Base-by-base conservation (phyloP, 2,113 vertebrate genomes). In the Lasiurus borealis region DNA sequence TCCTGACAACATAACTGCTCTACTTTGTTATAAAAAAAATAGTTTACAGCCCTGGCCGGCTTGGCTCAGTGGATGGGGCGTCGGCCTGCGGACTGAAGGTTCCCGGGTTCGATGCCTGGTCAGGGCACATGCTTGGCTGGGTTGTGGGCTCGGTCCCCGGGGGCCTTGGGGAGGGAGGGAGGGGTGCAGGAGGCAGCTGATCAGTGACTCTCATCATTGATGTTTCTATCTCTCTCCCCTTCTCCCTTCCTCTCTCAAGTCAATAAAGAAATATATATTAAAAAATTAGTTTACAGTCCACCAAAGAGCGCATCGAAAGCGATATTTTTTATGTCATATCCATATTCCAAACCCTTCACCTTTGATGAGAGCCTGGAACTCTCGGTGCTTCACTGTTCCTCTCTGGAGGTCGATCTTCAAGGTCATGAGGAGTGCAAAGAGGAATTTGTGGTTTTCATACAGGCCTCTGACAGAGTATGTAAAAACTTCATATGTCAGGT, bases 381-480 rank as follows among this genome's bases (percentile, higher is more conserved):
- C 98, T 71, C 14, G 98, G 94, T 93, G 97, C 73, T 98, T 98
- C 48, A 99, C 97, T 0, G 98, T 96, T n/a, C 97, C 98, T 82
- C 97, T 98, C 93, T 99, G 98, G 80, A 99, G 97, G 91, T 99
- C 98, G 13, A 98, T 98, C 95, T 98, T 98, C 91, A 99, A 96
- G 31, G 98, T 98, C 98, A 99, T 95, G 25, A 99, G 98, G 5
- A 99, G 97, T 0, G 95, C 98, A 91, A 99, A 99, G 72, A 99
- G 98, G 85, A 99, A 98, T 95, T 98, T 98, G 97, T 99, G 98
- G 83, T 98, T 98, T 97, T 98, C 98, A 1, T 99, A 98, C 2
- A 98, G 94, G 23, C 98, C 98, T 97, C 98, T 98, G 94, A 98
- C 98, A 7, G 98, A 98, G 77, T 98, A 99, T 0, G 81, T 59